Percentiles rank a stretch among this genome's conserved stretches.
Evolutionary conservation across 2,113 vertebrate species (phyloP).

Genomic region (Cyrtonyx montezumae): DNA sequence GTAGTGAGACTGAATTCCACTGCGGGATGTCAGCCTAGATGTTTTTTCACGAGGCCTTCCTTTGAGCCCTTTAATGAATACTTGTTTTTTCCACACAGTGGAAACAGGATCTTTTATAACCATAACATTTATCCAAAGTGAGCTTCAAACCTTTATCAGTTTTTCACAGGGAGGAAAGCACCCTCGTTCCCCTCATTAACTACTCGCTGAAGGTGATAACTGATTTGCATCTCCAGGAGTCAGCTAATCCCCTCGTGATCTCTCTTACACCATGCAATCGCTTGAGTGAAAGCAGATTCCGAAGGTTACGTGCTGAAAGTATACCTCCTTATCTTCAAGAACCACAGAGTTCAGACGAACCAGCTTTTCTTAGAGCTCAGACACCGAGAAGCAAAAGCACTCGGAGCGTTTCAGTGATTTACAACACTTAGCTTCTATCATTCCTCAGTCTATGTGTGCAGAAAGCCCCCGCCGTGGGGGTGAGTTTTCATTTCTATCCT

Average conservation of each 20-base stretch:
- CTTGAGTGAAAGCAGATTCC: neutral
- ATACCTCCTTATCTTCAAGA: neutral
- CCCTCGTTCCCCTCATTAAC: neutral
- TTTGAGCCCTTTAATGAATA: neutral
- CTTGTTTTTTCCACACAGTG: neutral
- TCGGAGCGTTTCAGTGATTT: too few relatives aligned
- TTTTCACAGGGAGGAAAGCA: neutral
- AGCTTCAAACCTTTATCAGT: neutral
- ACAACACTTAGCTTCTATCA: too few relatives aligned
- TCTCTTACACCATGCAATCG: neutral
- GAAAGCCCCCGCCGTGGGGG: too few relatives aligned
- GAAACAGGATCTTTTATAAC: neutral
- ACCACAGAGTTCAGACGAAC: neutral
- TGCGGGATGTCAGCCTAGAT: neutral
- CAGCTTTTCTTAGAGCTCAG: neutral
- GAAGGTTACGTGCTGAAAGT: neutral
- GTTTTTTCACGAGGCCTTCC: neutral
- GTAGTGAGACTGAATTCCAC: neutral
- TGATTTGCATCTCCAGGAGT: constrained; percentile 10
- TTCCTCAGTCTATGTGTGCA: too few relatives aligned
- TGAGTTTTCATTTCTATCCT: too few relatives aligned
- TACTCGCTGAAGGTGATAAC: neutral
- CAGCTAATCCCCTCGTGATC: constrained; percentile 8
- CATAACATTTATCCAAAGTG: neutral
- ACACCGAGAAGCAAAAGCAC: too few relatives aligned